Conservation (phyloP, 2,797 vertebrate species). For the Mormyrus proboscirostris region DNA sequence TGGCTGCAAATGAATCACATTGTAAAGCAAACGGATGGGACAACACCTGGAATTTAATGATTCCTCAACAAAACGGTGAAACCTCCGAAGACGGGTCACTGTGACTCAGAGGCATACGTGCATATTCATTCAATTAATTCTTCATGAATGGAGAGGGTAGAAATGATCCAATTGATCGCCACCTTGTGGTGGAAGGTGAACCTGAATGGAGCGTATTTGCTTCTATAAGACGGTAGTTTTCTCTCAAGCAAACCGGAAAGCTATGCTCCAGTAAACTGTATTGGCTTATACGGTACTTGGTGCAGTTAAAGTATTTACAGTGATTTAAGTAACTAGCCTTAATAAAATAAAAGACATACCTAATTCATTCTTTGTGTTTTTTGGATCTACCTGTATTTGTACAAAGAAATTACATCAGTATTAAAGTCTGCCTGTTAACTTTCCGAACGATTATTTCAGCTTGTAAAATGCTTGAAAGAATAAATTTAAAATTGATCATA, state of each 20-base stretch:
- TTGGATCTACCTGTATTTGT: conserved; percentile 29
- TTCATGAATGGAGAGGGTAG: not conserved
- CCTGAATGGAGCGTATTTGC: not conserved
- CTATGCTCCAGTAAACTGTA: not conserved
- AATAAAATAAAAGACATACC: not conserved
- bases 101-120: not conserved
- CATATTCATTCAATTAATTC: not conserved
- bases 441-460: conserved; percentile 47
- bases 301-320: not conserved
- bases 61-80: not conserved
- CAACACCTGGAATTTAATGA: not conserved
- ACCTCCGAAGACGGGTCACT: not conserved
- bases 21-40: not conserved
- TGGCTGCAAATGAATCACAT: not conserved
- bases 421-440: conserved; percentile 40
- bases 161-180: not conserved
- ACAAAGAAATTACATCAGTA: conserved; percentile 40
- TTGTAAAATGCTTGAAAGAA: conserved; percentile 45
- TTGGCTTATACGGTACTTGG: not conserved
- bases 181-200: not conserved
- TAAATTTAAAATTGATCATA: conserved; percentile 29
- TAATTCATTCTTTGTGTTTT: not conserved
- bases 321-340: not conserved
- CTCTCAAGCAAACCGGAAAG: not conserved
- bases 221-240: not conserved